A percentile compares a stretch with the other conserved stretches of the same genome.
These are phyloP conservation scores for Cryptocheilus praepositus DNA, from an alignment of 2,888 invertebrate species.

Conservation along the genomic window DNA sequence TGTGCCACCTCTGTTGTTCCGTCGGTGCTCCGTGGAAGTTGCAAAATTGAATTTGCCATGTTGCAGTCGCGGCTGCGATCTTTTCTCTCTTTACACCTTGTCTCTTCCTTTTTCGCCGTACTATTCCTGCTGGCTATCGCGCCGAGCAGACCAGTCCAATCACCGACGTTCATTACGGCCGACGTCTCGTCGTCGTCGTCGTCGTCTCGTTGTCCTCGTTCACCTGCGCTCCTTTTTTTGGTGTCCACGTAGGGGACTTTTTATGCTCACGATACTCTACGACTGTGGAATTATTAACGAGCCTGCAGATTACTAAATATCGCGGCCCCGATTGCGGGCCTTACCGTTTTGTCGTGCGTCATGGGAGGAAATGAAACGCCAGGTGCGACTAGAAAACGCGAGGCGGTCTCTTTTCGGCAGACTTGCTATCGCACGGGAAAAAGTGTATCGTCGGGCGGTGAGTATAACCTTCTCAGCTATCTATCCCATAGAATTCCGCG, in stretches of 20 bases:
- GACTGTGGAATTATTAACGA: too few species aligned
- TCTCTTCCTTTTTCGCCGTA: slow-evolving; percentile 16
- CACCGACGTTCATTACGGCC: neutral
- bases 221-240: too few species aligned
- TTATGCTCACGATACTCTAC: too few species aligned
- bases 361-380: too few species aligned
- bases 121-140: slow-evolving; percentile 10
- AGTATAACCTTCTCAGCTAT: neutral
- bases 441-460: neutral
- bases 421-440: neutral
- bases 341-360: too few species aligned
- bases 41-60: slow-evolving; percentile 15
- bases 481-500: too few species aligned
- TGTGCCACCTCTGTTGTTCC: neutral
- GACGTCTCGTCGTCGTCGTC: too few species aligned
- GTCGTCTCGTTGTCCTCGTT: too few species aligned
- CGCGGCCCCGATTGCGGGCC: too few species aligned
- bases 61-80: slow-evolving; percentile 2
- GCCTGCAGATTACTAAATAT: too few species aligned
- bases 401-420: neutral
- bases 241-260: too few species aligned
- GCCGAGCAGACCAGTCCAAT: neutral
- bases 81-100: slow-evolving; percentile 14
- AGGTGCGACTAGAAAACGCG: neutral
- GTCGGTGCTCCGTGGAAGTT: neutral